Evolutionary conservation across 2,888 invertebrate species (phyloP).

Genomic region (Erannis defoliaria): DNA sequence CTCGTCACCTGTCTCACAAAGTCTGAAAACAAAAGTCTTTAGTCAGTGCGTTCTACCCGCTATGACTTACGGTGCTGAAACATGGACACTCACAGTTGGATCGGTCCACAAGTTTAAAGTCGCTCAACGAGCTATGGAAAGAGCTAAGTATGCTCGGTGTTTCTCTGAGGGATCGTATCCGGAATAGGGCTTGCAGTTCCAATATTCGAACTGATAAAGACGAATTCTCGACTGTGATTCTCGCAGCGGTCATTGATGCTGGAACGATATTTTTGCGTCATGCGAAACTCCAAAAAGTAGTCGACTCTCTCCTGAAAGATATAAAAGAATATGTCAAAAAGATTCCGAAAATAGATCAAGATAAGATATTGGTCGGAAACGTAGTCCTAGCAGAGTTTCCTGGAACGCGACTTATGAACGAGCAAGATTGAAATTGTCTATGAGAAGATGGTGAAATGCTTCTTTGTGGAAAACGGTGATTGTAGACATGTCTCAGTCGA

Average conservation of each 20-base stretch:
- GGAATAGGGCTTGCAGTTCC: too few relatives aligned
- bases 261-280: constrained; percentile 81
- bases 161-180: too few relatives aligned
- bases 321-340: constrained; percentile 67
- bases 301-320: constrained; percentile 69
- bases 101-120: too few relatives aligned
- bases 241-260: constrained; percentile 76
- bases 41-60: too few relatives aligned
- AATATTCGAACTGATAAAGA: constrained; percentile 75
- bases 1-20: too few relatives aligned
- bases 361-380: constrained; percentile 65
- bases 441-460: constrained; percentile 79
- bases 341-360: constrained; percentile 50
- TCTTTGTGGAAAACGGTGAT: constrained; percentile 89
- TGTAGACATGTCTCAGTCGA: constrained; percentile 69
- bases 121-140: too few relatives aligned
- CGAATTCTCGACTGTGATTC: constrained; percentile 71
- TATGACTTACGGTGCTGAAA: too few relatives aligned
- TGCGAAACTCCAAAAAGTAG: constrained; percentile 75
- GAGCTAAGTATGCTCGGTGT: too few relatives aligned
- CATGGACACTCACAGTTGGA: too few relatives aligned
- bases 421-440: constrained; percentile 72
- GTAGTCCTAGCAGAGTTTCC: constrained; percentile 83
- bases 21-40: too few relatives aligned
- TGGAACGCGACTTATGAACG: constrained; percentile 75